These are phyloP conservation scores for Monochamus alternatus DNA, from an alignment of 2,888 invertebrate species.

Conservation along the genomic window DNA sequence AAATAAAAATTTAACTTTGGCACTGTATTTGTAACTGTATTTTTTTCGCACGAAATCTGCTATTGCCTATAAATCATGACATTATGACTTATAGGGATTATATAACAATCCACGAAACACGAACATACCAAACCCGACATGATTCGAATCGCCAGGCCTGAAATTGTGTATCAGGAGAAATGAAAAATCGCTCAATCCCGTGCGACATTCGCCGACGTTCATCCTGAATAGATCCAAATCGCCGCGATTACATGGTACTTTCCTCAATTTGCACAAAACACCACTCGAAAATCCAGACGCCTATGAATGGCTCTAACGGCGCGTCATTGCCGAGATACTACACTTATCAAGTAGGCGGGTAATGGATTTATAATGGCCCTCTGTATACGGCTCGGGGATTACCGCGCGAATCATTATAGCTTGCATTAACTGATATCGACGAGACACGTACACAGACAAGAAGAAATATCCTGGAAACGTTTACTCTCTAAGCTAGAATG, in stretches of 20 bases:
- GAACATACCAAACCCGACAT: background rate
- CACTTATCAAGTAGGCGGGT: slow-evolving; percentile 44
- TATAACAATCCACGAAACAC: too few species aligned
- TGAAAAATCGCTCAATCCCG: slow-evolving; percentile 21
- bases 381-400: slow-evolving; percentile 20
- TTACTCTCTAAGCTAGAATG: background rate
- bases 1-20: too few species aligned
- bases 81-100: too few species aligned
- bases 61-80: too few species aligned
- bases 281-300: slow-evolving; percentile 25
- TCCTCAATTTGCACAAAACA: slow-evolving; percentile 33
- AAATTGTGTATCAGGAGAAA: background rate
- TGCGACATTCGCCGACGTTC: slow-evolving; percentile 9
- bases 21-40: too few species aligned
- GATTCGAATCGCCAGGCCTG: too few species aligned
- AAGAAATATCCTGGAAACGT: background rate
- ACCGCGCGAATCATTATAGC: slow-evolving; percentile 18
- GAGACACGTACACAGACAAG: slow-evolving; percentile 4
- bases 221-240: slow-evolving; percentile 29
- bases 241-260: slow-evolving; percentile 14
- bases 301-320: slow-evolving; percentile 30
- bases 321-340: slow-evolving; percentile 39
- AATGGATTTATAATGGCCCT: slow-evolving; percentile 50
- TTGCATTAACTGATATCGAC: slow-evolving; percentile 28
- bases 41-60: too few species aligned